Percentiles rank a stretch among this genome's conserved stretches.
Conservation (phyloP, 1,140 invertebrate genomes). For the Stenopsyche tienmushanensis region DNA sequence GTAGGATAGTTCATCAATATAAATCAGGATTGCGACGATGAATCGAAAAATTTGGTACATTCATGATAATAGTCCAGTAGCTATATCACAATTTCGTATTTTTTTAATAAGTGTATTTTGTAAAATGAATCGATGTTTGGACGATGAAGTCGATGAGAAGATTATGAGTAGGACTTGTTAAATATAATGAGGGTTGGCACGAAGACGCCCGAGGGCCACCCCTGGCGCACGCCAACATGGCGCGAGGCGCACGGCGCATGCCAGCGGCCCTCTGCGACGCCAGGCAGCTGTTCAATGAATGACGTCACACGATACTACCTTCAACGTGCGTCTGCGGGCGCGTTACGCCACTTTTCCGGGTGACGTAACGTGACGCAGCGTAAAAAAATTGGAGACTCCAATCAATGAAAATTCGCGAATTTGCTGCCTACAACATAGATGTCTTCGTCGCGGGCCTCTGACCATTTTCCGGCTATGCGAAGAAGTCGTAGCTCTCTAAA, state of each 20-base stretch:
- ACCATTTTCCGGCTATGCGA: too few species aligned
- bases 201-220: background rate
- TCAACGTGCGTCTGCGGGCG: conserved; percentile 2
- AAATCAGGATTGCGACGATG: too few species aligned
- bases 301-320: conserved; percentile 16
- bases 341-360: background rate
- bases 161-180: background rate
- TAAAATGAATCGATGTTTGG: background rate
- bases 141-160: background rate
- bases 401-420: too few species aligned
- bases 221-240: background rate
- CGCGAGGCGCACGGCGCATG: conserved; percentile 15
- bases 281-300: conserved; percentile 30
- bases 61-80: background rate
- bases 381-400: background rate
- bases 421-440: too few species aligned
- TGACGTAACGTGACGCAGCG: conserved; percentile 21
- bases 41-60: too few species aligned
- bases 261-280: conserved; percentile 20
- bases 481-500: too few species aligned
- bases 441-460: too few species aligned
- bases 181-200: background rate
- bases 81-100: background rate
- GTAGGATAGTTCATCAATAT: too few species aligned
- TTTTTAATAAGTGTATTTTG: background rate